Conservation (phyloP, 2,113 vertebrate species). For the Carollia perspicillata region DNA sequence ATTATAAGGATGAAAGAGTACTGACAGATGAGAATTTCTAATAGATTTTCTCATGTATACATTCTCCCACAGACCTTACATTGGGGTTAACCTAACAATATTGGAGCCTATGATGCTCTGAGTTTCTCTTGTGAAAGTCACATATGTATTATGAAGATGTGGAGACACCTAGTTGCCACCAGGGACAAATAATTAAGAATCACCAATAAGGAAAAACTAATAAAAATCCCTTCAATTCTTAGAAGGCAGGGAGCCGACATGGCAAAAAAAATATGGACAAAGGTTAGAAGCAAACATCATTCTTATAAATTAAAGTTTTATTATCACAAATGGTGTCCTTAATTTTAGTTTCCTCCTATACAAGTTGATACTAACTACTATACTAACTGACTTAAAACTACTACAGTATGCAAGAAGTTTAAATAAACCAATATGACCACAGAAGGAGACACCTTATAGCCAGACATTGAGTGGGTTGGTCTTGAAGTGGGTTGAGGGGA, state of each 20-base stretch:
- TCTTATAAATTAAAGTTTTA: background rate
- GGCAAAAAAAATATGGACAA: background rate
- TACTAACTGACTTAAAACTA: background rate
- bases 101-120: background rate
- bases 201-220: background rate
- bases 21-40: background rate
- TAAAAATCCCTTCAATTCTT: background rate
- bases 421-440: background rate
- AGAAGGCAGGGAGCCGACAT: background rate
- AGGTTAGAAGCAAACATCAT: background rate
- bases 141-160: background rate
- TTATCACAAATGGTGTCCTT: background rate
- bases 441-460: background rate
- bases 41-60: background rate
- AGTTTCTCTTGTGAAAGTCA: background rate
- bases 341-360: background rate
- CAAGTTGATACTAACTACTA: background rate
- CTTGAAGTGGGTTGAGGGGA: background rate
- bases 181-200: background rate
- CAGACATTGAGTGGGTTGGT: background rate
- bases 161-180: background rate
- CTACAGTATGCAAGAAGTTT: background rate
- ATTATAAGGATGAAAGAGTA: background rate
- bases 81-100: background rate
- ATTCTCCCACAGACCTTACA: background rate